Percentiles rank a stretch among this genome's conserved stretches.
These are phyloP conservation scores for Prostheceraeus crozeri DNA, from an alignment of 2,888 invertebrate genomes.

Conservation along the genomic window DNA sequence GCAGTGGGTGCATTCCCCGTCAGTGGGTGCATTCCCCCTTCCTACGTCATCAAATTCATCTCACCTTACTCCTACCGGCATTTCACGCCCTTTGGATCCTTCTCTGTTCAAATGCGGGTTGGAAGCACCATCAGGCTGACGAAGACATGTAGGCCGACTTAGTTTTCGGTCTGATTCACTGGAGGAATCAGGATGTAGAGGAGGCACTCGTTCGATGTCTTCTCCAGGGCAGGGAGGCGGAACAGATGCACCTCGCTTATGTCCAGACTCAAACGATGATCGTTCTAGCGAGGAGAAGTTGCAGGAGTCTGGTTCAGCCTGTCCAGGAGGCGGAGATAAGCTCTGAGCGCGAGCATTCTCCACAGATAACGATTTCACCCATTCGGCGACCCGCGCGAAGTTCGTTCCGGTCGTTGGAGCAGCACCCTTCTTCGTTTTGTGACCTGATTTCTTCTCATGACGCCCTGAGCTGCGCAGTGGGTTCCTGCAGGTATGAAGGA, in stretches of 20 bases:
- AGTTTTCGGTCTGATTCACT: slow-evolving; percentile 16
- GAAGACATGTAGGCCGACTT: slow-evolving; percentile 65
- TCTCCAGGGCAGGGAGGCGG: slow-evolving; percentile 24
- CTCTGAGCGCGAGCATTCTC: slow-evolving; percentile 28
- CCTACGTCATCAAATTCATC: too few species aligned
- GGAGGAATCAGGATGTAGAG: slow-evolving; percentile 9
- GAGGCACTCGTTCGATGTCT: slow-evolving; percentile 13
- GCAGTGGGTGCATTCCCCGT: too few species aligned
- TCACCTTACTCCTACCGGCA: too few species aligned
- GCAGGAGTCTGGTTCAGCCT: neutral
- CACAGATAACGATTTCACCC: slow-evolving; percentile 50
- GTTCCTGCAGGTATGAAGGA: too few species aligned
- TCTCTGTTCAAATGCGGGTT: slow-evolving; percentile 79
- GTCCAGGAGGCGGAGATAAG: slow-evolving; percentile 15
- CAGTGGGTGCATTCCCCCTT: too few species aligned
- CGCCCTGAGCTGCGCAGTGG: slow-evolving; percentile 1
- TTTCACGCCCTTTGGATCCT: too few species aligned
- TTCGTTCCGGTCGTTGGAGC: slow-evolving; percentile 40
- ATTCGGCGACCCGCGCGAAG: slow-evolving; percentile 49
- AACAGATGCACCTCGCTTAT: slow-evolving; percentile 14
- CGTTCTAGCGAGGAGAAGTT: neutral
- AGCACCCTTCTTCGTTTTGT: slow-evolving; percentile 42
- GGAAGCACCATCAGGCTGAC: slow-evolving; percentile 84
- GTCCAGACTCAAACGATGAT: too few species aligned
- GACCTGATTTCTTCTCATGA: too few species aligned